Evolutionary conservation across 2,113 vertebrate genomes (phyloP).

Genomic region (Calypte anna): DNA sequence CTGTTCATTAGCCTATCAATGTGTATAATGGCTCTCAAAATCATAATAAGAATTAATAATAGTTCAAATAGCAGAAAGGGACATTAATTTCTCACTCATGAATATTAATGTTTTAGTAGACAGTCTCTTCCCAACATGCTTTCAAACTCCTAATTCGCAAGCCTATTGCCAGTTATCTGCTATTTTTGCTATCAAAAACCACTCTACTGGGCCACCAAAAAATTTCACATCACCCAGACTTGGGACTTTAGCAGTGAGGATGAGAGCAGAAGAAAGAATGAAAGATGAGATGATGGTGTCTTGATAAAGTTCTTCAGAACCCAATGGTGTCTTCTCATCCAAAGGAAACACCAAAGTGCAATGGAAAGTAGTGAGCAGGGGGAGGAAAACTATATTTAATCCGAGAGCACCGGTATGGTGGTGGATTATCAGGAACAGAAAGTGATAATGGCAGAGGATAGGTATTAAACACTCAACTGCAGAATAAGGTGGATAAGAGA

Average conservation of each 20-base stretch:
- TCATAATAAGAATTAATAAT: constrained; percentile 74
- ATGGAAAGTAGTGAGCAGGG: background rate
- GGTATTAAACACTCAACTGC: background rate
- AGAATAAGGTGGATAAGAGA: background rate
- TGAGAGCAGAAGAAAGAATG: background rate
- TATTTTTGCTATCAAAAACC: background rate
- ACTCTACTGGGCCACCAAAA: background rate
- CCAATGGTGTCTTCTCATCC: background rate
- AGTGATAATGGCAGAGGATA: background rate
- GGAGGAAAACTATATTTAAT: background rate
- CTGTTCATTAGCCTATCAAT: constrained; percentile 73
- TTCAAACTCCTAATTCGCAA: constrained; percentile 34
- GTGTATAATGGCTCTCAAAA: constrained; percentile 72
- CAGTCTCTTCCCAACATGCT: background rate
- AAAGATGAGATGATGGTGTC: background rate
- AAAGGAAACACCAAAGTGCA: background rate
- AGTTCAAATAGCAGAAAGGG: constrained; percentile 71
- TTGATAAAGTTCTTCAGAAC: background rate
- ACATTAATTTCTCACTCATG: constrained; percentile 69
- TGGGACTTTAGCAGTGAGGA: background rate
- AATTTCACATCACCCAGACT: background rate
- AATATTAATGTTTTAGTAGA: constrained; percentile 53
- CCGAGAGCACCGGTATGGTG: background rate
- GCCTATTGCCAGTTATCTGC: background rate
- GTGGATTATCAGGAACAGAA: background rate